A percentile compares a stretch with the other conserved stretches of the same genome.
These are phyloP conservation scores for Drosophila pruinosa DNA, from an alignment of 1,140 invertebrate genomes.

Conservation along the genomic window DNA sequence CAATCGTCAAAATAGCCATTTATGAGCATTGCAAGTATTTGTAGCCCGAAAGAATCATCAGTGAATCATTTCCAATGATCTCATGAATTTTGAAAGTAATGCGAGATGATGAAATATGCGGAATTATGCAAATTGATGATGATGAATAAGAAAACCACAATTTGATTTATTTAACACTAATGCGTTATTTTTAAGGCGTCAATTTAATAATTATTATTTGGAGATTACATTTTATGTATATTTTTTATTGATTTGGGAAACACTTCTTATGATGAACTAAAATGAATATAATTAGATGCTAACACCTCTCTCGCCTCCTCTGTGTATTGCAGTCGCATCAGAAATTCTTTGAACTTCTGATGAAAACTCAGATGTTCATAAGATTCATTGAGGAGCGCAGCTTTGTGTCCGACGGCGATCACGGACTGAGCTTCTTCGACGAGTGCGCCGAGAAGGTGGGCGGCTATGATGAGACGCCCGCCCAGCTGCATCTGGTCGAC, in stretches of 20 bases:
- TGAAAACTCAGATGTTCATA: constrained; percentile 98
- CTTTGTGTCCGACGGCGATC: constrained; percentile 98
- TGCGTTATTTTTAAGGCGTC: no score
- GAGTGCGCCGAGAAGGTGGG: constrained; percentile 93
- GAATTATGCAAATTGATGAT: neutral
- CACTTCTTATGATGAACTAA: no score
- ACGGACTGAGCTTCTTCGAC: constrained; percentile 97
- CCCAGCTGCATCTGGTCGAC: constrained; percentile 88
- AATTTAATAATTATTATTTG: no score
- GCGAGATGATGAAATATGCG: neutral
- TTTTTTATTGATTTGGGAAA: no score
- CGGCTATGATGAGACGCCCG: constrained; percentile 85
- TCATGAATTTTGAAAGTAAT: constrained; percentile 2
- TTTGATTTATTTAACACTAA: neutral
- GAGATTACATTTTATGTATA: no score
- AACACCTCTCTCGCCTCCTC: no score
- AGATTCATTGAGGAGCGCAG: constrained; percentile 99
- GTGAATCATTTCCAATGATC: constrained; percentile 17
- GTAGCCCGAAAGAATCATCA: neutral
- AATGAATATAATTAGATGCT: no score
- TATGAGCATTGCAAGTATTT: neutral
- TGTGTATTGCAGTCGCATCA: constrained; percentile 93
- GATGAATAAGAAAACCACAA: neutral
- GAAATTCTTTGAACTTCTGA: constrained; percentile 94
- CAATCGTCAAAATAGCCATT: neutral